A percentile compares a stretch with the other conserved stretches of the same genome.
Evolutionary conservation across 2,797 vertebrate genomes (phyloP).

Genomic region (Carcharodon carcharias): DNA sequence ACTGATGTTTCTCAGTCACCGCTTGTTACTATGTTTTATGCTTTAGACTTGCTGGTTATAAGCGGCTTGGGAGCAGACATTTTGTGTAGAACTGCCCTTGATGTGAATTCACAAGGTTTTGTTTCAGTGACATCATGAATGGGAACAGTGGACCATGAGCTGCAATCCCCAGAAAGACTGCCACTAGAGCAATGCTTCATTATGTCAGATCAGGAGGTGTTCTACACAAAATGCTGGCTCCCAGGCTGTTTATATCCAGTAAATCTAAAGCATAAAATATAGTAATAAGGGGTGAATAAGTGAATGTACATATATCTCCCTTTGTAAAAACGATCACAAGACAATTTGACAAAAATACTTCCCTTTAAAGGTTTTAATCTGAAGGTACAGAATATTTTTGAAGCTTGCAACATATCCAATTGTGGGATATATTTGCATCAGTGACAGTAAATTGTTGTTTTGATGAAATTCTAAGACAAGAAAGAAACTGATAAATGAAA

Average conservation of each 20-base stretch:
- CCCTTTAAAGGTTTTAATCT: not conserved
- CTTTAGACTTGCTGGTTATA: slow-evolving; percentile 20
- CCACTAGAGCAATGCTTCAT: slow-evolving; percentile 11
- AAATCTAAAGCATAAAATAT: slow-evolving; percentile 10
- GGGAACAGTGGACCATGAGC: slow-evolving; percentile 29
- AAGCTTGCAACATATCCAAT: not conserved
- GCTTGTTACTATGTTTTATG: slow-evolving; percentile 21
- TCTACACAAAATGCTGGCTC: slow-evolving; percentile 15
- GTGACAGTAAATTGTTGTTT: not conserved
- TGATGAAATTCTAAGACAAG: not conserved
- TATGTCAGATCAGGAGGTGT: slow-evolving; percentile 25
- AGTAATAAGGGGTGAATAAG: not conserved
- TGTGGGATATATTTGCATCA: not conserved
- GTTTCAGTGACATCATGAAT: slow-evolving; percentile 32
- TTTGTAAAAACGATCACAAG: not conserved
- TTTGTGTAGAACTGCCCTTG: slow-evolving; percentile 13
- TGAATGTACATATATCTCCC: not conserved
- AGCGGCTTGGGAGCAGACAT: slow-evolving; percentile 32
- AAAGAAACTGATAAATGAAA: slow-evolving; percentile 23
- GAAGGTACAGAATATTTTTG: not conserved
- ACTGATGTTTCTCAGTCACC: slow-evolving; percentile 26
- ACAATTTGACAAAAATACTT: not conserved
- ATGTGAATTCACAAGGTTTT: slow-evolving; percentile 30
- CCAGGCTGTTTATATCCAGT: slow-evolving; percentile 16
- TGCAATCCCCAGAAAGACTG: slow-evolving; percentile 32